phyloP scores from a whole-genome alignment of 2,113 vertebrate species.

The Bambusicola thoracicus region DNA sequence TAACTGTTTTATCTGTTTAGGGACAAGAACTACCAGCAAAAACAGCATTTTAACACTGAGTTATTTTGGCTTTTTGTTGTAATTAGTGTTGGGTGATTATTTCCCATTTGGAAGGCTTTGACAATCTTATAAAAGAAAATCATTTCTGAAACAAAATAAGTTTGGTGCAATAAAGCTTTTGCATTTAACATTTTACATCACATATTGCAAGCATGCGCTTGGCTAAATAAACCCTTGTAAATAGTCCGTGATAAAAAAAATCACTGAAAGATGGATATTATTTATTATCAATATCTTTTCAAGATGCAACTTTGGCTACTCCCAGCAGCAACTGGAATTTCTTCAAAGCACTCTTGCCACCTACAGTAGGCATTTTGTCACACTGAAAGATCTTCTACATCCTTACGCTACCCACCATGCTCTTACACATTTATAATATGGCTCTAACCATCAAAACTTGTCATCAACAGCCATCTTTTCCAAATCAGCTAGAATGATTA shows the following conservation, averaged over 20 bases:
- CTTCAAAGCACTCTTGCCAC: not conserved
- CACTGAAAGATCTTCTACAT: not conserved
- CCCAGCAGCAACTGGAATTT: not conserved
- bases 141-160: not conserved
- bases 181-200: not conserved
- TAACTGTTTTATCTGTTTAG: slow-evolving; percentile 38
- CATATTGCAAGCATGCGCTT: not conserved
- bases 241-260: not conserved
- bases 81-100: slow-evolving; percentile 15
- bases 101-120: not conserved
- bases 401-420: not conserved
- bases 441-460: not conserved
- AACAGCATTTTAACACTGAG: not conserved
- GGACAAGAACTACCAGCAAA: not conserved
- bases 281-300: not conserved
- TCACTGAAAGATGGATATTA: not conserved
- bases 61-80: not conserved
- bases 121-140: not conserved
- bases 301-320: not conserved
- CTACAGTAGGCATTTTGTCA: not conserved
- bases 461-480: not conserved
- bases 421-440: not conserved
- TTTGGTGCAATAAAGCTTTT: not conserved
- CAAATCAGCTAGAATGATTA: not conserved
- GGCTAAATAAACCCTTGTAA: not conserved